Evolutionary conservation across 1,140 invertebrate genomes (phyloP), one percentile per base, ranked within the genome.

Genomic region (Drosophila pseudoananassae): DNA sequence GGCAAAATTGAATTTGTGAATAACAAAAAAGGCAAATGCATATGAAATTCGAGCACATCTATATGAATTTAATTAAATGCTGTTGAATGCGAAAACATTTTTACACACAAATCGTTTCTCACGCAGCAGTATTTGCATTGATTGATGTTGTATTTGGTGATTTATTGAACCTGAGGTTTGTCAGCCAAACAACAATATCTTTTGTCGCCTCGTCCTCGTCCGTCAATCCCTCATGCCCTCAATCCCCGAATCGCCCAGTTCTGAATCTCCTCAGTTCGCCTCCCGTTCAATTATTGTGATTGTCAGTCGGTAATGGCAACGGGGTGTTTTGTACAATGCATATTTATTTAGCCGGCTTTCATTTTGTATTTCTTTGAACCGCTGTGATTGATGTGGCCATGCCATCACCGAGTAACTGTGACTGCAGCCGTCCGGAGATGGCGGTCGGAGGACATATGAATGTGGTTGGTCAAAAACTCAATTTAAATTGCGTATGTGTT

Each of bases 371-470:
- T 76, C 70, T 72, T 79, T 76, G 75, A 79, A 88, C 83, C 83
- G 60, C 83, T 88, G 78, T 88, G 83, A 88, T 88, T 88, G 83
- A 88, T 88, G 83, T 69, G 60, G 78, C 74, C 76, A 83, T 82
- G 79, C 76, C 83, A 79, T 83, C 83, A 73, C 76, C 83, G 71
- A 88, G 80, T 81, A 80, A 88, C 78, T 83, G 55, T 65, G 72
- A 71, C 71, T 81, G 59, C 64, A 64, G 47, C 49, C 75, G 15
- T 56, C 57, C 46, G 46, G 31, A 40, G 31, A 49, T 38, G 40
- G 40, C 40, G 15, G 15, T 36, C 33, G 2, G 17, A 36, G 25
- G 40, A 43, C 40, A 43, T 43, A 17, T 15, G 40, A 56, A 15
- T 61, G 47, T 47, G 2, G 52, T 57, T 64, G 81, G 81, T 87